Base-by-base conservation (phyloP, 2,113 vertebrate genomes). In the Oncorhynchus gorbuscha region DNA sequence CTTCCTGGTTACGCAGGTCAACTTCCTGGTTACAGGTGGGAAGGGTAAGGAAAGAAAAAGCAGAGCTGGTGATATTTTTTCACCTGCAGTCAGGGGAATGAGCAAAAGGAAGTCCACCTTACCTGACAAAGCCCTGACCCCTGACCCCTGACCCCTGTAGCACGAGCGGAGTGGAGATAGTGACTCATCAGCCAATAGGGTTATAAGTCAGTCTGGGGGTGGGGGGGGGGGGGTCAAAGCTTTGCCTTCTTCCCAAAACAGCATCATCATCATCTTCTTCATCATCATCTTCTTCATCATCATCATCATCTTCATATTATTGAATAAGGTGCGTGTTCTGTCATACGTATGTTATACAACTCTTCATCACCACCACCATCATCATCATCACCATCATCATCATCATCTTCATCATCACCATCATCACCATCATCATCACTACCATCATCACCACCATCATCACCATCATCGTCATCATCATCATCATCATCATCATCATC, bases 61-160 rank as follows among this genome's bases (percentile, higher is more conserved):
- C 87, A 84, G 86, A 90, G 92, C 89, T 91, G 90, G 89, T 91
- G 92, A 91, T 89, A 88, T 90, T 87, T 84, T 28, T 91, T 5
- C 89, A 90, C 89, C 92, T 89, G 88, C 88, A 86, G 88, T 77
- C 80, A 32, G 79, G 85, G 89, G 87, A 86, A 92, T 89, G 89
- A 91, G 91, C 90, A 86, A 91, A 86, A 91, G 87, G 87, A 88
- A 81, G 83, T 90, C 86, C 77, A 69, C 81, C 84, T 83, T 77
- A 83, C 75, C 76, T 66, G 51, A 74, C 83, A 80, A 79, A 88
- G 74, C 84, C 87, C 74, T 85, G 84, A 87, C 85, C 82, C 79
- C 71, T 83, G 51, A 24, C 24, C 82, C 79, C 71, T 69, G n/a
- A 79, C 82, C 80, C 79, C 75, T 83, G 51, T 75, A 81, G 86